A percentile compares a stretch with the other conserved stretches of the same genome.
These are phyloP conservation scores for Notothenia rossii DNA, from an alignment of 2,113 vertebrate species.

Conservation along the genomic window DNA sequence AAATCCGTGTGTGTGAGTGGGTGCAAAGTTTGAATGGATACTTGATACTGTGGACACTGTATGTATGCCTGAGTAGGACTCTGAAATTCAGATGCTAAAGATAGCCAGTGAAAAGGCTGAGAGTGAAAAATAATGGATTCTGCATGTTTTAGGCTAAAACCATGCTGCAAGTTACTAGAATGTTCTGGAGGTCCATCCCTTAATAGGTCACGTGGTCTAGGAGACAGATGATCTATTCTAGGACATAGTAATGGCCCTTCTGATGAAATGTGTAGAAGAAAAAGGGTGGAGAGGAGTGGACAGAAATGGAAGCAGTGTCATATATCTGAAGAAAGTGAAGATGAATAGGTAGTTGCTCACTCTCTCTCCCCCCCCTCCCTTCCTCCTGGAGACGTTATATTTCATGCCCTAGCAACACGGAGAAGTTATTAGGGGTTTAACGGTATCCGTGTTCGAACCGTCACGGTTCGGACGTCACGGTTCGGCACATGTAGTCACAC, in stretches of 20 bases:
- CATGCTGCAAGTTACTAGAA: slow-evolving; percentile 9
- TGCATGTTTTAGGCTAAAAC: slow-evolving; percentile 40
- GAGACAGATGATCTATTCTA: slow-evolving; percentile 18
- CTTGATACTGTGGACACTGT: slow-evolving; percentile 18
- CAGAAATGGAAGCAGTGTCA: slow-evolving; percentile 22
- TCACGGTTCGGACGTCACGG: too few species aligned
- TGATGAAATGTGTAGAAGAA: slow-evolving; percentile 27
- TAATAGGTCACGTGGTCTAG: slow-evolving; percentile 55
- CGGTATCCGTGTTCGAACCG: too few species aligned
- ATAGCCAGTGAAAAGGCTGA: slow-evolving; percentile 45
- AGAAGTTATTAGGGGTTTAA: slow-evolving; percentile 34
- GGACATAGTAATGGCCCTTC: slow-evolving; percentile 31
- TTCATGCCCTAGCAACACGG: slow-evolving; percentile 23
- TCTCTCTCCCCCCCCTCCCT: slow-evolving; percentile 21
- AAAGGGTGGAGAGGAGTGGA: slow-evolving; percentile 2
- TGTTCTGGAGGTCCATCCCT: slow-evolving; percentile 23
- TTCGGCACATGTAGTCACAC: too few species aligned
- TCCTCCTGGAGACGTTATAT: slow-evolving; percentile 14
- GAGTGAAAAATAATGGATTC: slow-evolving; percentile 47
- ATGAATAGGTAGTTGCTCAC: slow-evolving; percentile 2
- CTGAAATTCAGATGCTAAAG: slow-evolving; percentile 43
- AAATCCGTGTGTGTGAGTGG: not conserved
- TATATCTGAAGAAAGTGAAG: slow-evolving; percentile 27
- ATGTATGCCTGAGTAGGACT: slow-evolving; percentile 44
- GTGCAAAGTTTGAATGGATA: slow-evolving; percentile 7